Conservation (phyloP, 1,140 invertebrate genomes). For the Drosophila ercepeae region DNA sequence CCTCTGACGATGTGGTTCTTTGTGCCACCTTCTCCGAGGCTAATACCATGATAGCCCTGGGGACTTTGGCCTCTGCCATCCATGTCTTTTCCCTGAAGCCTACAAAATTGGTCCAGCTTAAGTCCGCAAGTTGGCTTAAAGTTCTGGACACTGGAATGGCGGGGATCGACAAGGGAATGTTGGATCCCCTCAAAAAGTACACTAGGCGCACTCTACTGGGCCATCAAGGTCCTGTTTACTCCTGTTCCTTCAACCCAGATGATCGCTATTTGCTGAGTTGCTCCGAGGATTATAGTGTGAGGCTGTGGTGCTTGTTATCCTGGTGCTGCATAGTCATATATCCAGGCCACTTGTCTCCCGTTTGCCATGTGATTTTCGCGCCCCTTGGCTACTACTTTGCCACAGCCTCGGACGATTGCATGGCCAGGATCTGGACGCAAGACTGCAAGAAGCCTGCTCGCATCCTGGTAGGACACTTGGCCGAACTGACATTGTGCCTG, state of each 20-base stretch:
- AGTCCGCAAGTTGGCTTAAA: constrained; percentile 23
- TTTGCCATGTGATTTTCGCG: constrained; percentile 42
- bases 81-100: constrained; percentile 45
- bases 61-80: constrained; percentile 26
- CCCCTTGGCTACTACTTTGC: constrained; percentile 54
- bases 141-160: constrained; percentile 19
- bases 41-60: constrained; percentile 37
- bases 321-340: constrained; percentile 63
- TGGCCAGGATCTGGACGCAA: constrained; percentile 57
- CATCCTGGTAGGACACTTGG: constrained; percentile 48
- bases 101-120: constrained; percentile 46
- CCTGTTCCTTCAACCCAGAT: constrained; percentile 35
- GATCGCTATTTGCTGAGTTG: constrained; percentile 52
- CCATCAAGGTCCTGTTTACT: constrained; percentile 40
- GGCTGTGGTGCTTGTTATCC: constrained; percentile 56
- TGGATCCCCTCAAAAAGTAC: constrained; percentile 26
- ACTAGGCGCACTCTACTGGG: constrained; percentile 33
- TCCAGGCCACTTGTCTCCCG: constrained; percentile 27
- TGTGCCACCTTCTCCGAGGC: constrained; percentile 52
- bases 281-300: constrained; percentile 48
- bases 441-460: constrained; percentile 24
- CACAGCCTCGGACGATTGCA: constrained; percentile 47
- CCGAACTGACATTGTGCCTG: constrained; percentile 29
- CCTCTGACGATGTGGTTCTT: constrained; percentile 25
- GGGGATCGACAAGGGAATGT: constrained; percentile 35